Evolutionary conservation across 2,888 invertebrate genomes (phyloP).

Genomic region (Operophtera brumata): DNA sequence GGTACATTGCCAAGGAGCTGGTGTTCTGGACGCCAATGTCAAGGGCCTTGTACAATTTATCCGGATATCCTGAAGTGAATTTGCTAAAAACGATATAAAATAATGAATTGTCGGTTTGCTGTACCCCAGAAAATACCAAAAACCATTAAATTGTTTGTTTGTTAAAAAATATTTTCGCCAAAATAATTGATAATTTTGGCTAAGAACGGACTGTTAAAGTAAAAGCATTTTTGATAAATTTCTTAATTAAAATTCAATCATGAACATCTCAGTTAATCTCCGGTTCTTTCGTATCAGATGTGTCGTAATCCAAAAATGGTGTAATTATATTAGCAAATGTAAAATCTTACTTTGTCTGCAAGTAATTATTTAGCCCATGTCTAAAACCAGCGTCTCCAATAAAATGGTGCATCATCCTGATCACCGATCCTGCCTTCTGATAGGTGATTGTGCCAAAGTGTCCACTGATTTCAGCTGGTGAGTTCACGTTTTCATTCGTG

Average conservation of each 20-base stretch:
- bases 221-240: no score
- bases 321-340: no score
- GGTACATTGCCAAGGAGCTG: conserved; percentile 51
- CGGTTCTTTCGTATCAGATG: no score
- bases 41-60: conserved; percentile 70
- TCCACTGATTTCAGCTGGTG: conserved; percentile 81
- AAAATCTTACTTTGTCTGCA: conserved; percentile 73
- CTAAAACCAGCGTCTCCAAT: conserved; percentile 60
- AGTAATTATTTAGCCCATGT: conserved; percentile 52
- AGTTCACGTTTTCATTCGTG: conserved; percentile 77
- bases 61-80: conserved; percentile 70
- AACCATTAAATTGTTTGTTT: no score
- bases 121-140: no score
- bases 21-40: conserved; percentile 51
- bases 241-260: no score
- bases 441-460: conserved; percentile 86
- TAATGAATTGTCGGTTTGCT: no score
- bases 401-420: conserved; percentile 74
- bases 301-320: no score
- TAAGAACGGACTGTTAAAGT: no score
- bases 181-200: no score
- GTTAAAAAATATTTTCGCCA: no score
- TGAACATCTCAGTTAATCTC: no score
- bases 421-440: conserved; percentile 82
- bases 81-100: conserved; percentile 42